Evolutionary conservation across 2,797 vertebrate genomes (phyloP).

Genomic region (Poeciliopsis infans): DNA sequence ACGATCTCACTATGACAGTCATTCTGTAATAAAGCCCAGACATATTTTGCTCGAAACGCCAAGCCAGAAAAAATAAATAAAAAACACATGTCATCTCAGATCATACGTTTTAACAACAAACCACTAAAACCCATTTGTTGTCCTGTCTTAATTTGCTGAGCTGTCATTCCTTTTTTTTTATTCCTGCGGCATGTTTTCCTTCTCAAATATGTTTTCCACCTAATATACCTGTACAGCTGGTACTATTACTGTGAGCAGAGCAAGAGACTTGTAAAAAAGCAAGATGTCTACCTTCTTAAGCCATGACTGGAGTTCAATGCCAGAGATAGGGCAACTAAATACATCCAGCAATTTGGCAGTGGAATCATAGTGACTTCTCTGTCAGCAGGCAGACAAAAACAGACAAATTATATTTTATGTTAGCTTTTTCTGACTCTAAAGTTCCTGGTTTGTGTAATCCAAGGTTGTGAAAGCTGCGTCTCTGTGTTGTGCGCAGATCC

Average conservation of each 20-base stretch:
- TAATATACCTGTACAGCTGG: neutral
- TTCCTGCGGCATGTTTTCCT: neutral
- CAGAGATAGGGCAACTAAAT: conserved; percentile 51
- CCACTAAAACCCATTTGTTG: conserved; percentile 37
- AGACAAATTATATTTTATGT: neutral
- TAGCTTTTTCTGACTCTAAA: conserved; percentile 12
- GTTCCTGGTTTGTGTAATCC: conserved; percentile 14
- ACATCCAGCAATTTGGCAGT: conserved; percentile 56
- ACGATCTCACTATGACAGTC: conserved; percentile 24
- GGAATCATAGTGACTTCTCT: conserved; percentile 45
- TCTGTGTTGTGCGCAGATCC: conserved; percentile 12
- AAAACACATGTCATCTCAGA: conserved; percentile 52
- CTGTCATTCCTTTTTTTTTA: neutral
- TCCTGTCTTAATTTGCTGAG: conserved; percentile 26
- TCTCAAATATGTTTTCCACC: neutral
- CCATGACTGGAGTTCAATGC: conserved; percentile 51
- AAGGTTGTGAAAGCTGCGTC: conserved; percentile 15
- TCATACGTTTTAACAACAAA: conserved; percentile 38
- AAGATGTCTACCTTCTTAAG: conserved; percentile 70
- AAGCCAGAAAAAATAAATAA: conserved; percentile 35
- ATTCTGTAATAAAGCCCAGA: conserved; percentile 37
- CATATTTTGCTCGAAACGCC: conserved; percentile 2
- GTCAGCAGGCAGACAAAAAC: conserved; percentile 1
- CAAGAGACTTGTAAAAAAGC: neutral
- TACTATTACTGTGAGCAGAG: neutral